Evolutionary conservation across 2,888 invertebrate species (phyloP), one percentile per base, ranked within the genome.

Genomic region (Stomorhina lunata): DNA sequence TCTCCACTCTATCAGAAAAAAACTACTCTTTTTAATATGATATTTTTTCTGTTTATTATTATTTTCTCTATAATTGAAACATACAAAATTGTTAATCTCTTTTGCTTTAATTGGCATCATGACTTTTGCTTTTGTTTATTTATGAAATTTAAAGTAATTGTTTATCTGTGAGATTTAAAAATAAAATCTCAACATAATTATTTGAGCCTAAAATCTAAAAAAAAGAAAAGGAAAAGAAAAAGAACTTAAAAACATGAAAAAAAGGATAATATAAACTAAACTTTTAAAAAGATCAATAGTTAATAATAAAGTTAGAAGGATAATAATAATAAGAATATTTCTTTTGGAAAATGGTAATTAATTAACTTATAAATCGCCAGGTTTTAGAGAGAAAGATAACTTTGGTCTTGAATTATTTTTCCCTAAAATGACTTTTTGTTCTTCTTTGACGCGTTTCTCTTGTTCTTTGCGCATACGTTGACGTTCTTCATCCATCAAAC

Each of bases 371-470:
- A 94, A 95, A 87, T 95, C 92, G 86, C 93, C 92, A 86, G 96
- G 95, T 91, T 96, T 97, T 86, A 97, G 92, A 66, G 96, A 94
- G 92, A 99, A 99, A 69, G 98, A 98, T 86, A 99, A 92, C 92
- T 97, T 97, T 83, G 98, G 98, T 91, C 98, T 94, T 80, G 98
- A 98, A 93, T 98, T 98, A 92, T 97, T 97, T 93, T 98, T 98
- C 86, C 98, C 98, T 88, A 98, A 93, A 88, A 99, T 98, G 92
- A 97, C 96, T 93, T 97, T 98, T 92, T 99, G 98, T 92, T 98
- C 98, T 91, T 97, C 97, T 92, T 97, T 97, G 80, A 96, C 93
- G 87, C 97, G 94, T 89, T 96, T 96, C 90, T 98, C 97, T 91
- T 98, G 97, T 91, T 98, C 98, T 91, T 97, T 97, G 89, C 96